Evolutionary conservation across 2,888 invertebrate species (phyloP).

Genomic region (Nemotelus pantherinus): DNA sequence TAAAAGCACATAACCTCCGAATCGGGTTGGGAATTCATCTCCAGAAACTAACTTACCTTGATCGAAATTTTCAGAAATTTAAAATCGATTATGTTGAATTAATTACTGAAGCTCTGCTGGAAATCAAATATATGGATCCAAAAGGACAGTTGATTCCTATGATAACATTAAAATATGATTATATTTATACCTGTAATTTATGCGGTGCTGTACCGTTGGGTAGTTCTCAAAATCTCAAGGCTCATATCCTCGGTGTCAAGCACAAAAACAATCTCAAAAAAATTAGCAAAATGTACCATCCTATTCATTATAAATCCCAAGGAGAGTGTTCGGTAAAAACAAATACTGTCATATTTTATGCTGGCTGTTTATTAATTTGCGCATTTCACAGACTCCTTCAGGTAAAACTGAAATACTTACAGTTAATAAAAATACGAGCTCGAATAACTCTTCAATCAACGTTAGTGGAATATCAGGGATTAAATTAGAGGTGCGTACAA

Average conservation of each 20-base stretch:
- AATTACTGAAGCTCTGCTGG: background rate
- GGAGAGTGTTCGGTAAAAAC: too few species aligned
- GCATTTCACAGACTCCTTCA: too few species aligned
- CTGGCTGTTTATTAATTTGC: too few species aligned
- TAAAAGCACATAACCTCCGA: background rate
- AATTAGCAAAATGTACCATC: background rate
- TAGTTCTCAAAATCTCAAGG: background rate
- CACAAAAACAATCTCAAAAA: background rate
- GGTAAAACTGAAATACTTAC: too few species aligned
- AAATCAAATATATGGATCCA: background rate
- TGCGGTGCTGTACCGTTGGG: constrained; percentile 8
- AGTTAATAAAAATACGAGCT: too few species aligned
- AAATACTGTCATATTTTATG: too few species aligned
- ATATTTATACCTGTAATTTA: background rate
- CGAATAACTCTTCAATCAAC: too few species aligned
- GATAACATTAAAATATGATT: background rate
- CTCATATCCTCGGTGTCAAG: constrained; percentile 1
- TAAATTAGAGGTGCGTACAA: too few species aligned
- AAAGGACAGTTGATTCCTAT: background rate
- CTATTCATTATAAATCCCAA: background rate
- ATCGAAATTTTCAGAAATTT: constrained; percentile 12
- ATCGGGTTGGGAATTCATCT: background rate
- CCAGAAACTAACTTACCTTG: too few species aligned
- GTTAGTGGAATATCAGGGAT: too few species aligned
- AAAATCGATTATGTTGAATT: background rate